phyloP scores from a whole-genome alignment of 2,888 invertebrate genomes.

The Sinotaia quadrata region DNA sequence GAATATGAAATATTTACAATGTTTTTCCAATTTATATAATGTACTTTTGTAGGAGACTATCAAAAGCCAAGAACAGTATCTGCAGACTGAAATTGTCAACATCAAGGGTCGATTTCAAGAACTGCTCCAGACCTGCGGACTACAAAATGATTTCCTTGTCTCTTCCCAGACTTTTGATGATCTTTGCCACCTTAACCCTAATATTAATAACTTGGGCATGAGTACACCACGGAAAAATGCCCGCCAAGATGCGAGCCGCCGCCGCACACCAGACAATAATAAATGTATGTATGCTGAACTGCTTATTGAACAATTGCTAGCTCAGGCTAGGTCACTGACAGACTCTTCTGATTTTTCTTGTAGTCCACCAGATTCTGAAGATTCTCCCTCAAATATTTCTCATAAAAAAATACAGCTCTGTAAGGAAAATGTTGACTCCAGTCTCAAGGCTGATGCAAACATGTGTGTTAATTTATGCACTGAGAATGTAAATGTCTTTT shows the following conservation, averaged over 20 bases:
- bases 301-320: conserved; percentile 42
- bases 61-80: neutral
- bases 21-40: no score
- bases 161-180: conserved; percentile 8
- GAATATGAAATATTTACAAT: no score
- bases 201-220: neutral
- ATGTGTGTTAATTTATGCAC: neutral
- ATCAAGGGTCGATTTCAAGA: conserved; percentile 55
- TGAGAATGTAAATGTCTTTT: neutral
- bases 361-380: conserved; percentile 25
- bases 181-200: neutral
- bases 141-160: conserved; percentile 47
- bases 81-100: conserved; percentile 47
- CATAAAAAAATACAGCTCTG: no score
- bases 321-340: conserved; percentile 32
- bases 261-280: conserved; percentile 20
- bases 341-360: conserved; percentile 31
- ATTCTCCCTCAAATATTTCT: neutral
- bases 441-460: neutral
- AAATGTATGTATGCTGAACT: conserved; percentile 39
- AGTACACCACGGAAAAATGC: conserved; percentile 9
- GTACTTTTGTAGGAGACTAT: neutral
- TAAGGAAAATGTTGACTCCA: neutral
- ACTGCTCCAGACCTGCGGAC: conserved; percentile 54
- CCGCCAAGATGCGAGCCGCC: conserved; percentile 4